Conservation (phyloP, 2,113 vertebrate species). For the Hucho hucho region DNA sequence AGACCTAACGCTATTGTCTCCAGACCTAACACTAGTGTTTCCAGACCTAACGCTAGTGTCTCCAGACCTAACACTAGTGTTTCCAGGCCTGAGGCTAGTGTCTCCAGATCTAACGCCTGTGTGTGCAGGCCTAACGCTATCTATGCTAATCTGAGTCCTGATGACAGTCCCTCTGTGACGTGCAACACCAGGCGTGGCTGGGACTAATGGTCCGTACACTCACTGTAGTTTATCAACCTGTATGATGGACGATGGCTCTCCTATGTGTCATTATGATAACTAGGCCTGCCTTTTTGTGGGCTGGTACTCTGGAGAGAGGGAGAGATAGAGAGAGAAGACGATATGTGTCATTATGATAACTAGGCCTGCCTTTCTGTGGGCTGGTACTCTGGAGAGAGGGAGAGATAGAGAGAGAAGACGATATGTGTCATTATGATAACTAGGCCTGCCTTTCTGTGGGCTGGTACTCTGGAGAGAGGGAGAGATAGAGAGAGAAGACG, state of each 20-base stretch:
- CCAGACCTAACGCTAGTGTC: no score
- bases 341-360: no score
- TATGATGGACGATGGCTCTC: slow-evolving; percentile 67
- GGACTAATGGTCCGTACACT: slow-evolving; percentile 65
- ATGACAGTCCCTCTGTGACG: slow-evolving; percentile 45
- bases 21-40: no score
- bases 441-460: slow-evolving; percentile 23
- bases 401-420: not conserved
- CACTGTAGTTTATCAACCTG: slow-evolving; percentile 69
- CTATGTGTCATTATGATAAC: slow-evolving; percentile 66
- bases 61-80: no score
- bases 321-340: not conserved
- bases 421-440: no score
- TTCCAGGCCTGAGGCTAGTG: fast-evolving
- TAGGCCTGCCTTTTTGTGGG: slow-evolving; percentile 40
- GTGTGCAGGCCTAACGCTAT: not conserved
- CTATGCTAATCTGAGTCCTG: slow-evolving; percentile 48
- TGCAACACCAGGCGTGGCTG: slow-evolving; percentile 56
- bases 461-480: not conserved
- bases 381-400: not conserved
- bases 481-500: not conserved
- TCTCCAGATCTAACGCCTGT: no score
- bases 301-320: not conserved
- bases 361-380: slow-evolving; percentile 23
- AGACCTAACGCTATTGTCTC: no score